phyloP scores from a whole-genome alignment of 2,113 vertebrate species.

The Sus scrofa region T2T-Sscrofa CM000814.6:55765001-55765500 shows the following conservation, averaged over 20 bases:
- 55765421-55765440: neutral
- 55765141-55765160: neutral
- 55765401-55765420: neutral
- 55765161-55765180: neutral
- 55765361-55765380: neutral
- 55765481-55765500: neutral
- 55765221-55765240: neutral
- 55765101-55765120: neutral
- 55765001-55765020: neutral
- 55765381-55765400: neutral
- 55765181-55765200: neutral
- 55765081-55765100: neutral
- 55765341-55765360: fast-evolving
- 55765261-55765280: fast-evolving
- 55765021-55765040: neutral
- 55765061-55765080: neutral
- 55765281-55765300: too few species aligned
- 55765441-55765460: neutral
- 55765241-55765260: neutral
- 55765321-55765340: neutral
- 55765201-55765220: neutral
- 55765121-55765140: neutral
- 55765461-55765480: constrained; percentile 37
- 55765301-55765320: fast-evolving
- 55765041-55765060: neutral